Evolutionary conservation across 2,888 invertebrate genomes (phyloP).

Genomic region (Venustoraphidia nigricollis): DNA sequence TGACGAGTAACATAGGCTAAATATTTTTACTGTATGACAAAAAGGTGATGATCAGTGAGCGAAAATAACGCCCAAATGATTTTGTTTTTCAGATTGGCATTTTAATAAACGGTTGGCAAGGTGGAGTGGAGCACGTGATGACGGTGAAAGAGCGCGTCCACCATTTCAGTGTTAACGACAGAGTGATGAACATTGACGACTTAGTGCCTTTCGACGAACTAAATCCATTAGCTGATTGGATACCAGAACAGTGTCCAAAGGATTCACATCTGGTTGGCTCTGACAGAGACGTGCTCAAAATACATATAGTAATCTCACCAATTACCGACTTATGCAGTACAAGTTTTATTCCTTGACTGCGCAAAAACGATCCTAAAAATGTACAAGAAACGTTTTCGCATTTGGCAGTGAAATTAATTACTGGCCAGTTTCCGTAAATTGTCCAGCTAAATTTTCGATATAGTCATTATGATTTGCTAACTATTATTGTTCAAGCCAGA

Average conservation of each 20-base stretch:
- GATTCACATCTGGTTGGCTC: conserved; percentile 46
- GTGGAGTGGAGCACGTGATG: conserved; percentile 60
- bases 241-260: conserved; percentile 7
- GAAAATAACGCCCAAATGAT: conserved; percentile 8
- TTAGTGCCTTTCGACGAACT: conserved; percentile 64
- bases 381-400: too few relatives aligned
- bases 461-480: too few relatives aligned
- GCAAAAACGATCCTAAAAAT: too few relatives aligned
- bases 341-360: too few relatives aligned
- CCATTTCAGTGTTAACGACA: conserved; percentile 53
- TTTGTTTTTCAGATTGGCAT: conserved; percentile 42
- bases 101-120: conserved; percentile 57
- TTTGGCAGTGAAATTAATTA: too few relatives aligned
- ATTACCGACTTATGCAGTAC: conserved; percentile 30
- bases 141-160: conserved; percentile 55
- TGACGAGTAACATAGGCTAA: too few relatives aligned
- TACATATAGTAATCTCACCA: conserved; percentile 66
- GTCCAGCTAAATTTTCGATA: too few relatives aligned
- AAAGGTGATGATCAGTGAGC: neutral
- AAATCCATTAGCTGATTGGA: conserved; percentile 35
- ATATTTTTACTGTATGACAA: conserved; percentile 1
- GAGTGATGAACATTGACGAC: conserved; percentile 59
- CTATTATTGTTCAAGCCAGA: too few relatives aligned
- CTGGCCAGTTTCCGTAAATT: too few relatives aligned
- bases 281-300: conserved; percentile 52